These are phyloP conservation scores for Salvelinus fontinalis DNA, from an alignment of 2,113 vertebrate genomes.

Conservation along the genomic window DNA sequence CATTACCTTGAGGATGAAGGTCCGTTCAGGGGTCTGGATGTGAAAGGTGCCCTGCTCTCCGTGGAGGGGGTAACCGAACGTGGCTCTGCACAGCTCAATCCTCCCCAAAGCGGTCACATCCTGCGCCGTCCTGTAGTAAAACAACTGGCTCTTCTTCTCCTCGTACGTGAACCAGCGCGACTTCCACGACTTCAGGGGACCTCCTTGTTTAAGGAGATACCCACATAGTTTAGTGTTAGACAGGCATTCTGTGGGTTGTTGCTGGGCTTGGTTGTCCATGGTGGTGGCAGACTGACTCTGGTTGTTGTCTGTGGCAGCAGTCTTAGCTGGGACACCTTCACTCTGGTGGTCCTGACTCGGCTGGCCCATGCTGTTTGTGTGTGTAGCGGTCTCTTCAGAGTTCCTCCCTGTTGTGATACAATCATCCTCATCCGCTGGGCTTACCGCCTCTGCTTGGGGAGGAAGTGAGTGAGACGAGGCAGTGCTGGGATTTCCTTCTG, in stretches of 20 bases:
- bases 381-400: slow-evolving; percentile 10
- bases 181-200: slow-evolving; percentile 89
- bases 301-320: neutral
- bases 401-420: slow-evolving; percentile 4
- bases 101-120: slow-evolving; percentile 85
- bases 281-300: neutral
- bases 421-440: slow-evolving; percentile 6
- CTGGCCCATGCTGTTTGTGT: slow-evolving; percentile 15
- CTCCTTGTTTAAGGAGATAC: slow-evolving; percentile 87
- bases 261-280: neutral
- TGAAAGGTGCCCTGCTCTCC: slow-evolving; percentile 86
- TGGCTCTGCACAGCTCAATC: slow-evolving; percentile 78
- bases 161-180: slow-evolving; percentile 91
- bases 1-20: slow-evolving; percentile 87
- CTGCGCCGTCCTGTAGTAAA: slow-evolving; percentile 87
- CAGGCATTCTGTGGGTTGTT: neutral
- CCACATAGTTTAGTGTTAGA: slow-evolving; percentile 78
- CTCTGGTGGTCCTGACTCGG: neutral
- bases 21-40: slow-evolving; percentile 84
- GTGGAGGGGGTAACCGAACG: slow-evolving; percentile 81
- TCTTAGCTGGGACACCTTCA: neutral
- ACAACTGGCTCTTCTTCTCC: slow-evolving; percentile 82
- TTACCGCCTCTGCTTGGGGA: neutral
- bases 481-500: slow-evolving; percentile 55
- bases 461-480: slow-evolving; percentile 47